Evolutionary conservation across 2,113 vertebrate genomes (phyloP).

Genomic region (Malurus alboscapulatus): DNA sequence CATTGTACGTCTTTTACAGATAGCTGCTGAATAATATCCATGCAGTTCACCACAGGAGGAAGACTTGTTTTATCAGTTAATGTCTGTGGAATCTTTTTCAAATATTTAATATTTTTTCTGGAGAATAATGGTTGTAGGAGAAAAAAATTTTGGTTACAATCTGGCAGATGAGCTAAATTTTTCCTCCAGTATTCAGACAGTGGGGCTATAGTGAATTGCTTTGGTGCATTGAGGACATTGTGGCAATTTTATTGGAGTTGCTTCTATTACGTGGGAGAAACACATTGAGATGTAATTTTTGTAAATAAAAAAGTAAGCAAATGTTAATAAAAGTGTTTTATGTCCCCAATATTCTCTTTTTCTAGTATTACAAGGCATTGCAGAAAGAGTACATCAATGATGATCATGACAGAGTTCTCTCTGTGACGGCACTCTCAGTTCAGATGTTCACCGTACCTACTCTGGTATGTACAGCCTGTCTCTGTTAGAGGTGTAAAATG

Average conservation of each 20-base stretch:
- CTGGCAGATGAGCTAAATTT: neutral
- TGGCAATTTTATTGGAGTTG: neutral
- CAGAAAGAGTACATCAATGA: conserved; percentile 94
- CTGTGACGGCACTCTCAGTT: conserved; percentile 92
- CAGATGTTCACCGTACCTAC: conserved; percentile 98
- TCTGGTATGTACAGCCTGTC: conserved; percentile 76
- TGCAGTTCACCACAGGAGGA: neutral
- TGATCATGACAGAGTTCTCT: conserved; percentile 93
- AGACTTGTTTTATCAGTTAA: neutral
- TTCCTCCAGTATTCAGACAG: neutral
- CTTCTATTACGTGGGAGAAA: neutral
- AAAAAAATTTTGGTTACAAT: neutral
- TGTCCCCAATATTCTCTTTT: neutral
- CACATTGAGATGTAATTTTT: neutral
- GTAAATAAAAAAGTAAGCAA: neutral
- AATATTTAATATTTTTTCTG: neutral
- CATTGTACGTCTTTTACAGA: neutral
- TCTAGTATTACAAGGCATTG: conserved; percentile 89
- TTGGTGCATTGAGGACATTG: neutral
- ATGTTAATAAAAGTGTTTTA: neutral
- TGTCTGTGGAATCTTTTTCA: neutral
- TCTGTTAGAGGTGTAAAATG: neutral
- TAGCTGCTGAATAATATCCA: neutral
- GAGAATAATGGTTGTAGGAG: neutral
- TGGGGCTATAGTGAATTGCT: neutral